Conservation (phyloP, 64 coral and sea anemone species). For the Dendrophyllia cribrosa region DNA sequence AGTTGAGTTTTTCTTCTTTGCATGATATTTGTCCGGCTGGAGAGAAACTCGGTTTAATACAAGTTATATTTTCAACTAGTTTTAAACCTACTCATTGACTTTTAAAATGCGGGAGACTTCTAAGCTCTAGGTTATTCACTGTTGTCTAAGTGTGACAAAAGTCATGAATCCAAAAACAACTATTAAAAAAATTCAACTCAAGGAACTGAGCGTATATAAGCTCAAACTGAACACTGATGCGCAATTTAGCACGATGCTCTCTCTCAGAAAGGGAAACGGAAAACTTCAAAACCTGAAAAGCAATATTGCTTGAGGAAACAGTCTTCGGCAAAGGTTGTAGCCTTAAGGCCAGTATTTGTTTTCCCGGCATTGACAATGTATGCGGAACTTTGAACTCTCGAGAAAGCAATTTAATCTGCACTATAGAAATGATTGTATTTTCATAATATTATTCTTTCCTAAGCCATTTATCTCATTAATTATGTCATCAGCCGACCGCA, state of each 20-base stretch:
- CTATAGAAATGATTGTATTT: constrained; percentile 40
- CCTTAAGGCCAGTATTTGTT: neutral
- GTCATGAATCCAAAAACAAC: too few relatives aligned
- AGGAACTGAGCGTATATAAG: too few relatives aligned
- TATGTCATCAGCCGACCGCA: constrained; percentile 24
- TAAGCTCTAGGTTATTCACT: too few relatives aligned
- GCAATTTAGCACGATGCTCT: neutral
- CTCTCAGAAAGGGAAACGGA: constrained; percentile 12
- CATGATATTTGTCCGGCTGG: neutral
- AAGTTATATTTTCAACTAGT: neutral
- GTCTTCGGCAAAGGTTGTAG: neutral
- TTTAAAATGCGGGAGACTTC: too few relatives aligned
- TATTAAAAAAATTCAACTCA: too few relatives aligned
- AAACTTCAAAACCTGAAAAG: neutral
- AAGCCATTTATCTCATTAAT: constrained; percentile 31
- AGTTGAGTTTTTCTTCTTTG: neutral
- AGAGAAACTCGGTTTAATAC: neutral
- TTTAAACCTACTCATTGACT: too few relatives aligned
- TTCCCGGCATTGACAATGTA: constrained; percentile 19
- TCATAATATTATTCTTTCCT: constrained; percentile 12
- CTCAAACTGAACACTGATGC: neutral
- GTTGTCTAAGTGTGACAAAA: too few relatives aligned
- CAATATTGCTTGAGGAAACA: constrained; percentile 3
- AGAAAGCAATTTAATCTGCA: constrained; percentile 29
- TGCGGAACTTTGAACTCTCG: constrained; percentile 45